Conservation (phyloP, 2,888 invertebrate species). For the Emmelina monodactyla region DNA sequence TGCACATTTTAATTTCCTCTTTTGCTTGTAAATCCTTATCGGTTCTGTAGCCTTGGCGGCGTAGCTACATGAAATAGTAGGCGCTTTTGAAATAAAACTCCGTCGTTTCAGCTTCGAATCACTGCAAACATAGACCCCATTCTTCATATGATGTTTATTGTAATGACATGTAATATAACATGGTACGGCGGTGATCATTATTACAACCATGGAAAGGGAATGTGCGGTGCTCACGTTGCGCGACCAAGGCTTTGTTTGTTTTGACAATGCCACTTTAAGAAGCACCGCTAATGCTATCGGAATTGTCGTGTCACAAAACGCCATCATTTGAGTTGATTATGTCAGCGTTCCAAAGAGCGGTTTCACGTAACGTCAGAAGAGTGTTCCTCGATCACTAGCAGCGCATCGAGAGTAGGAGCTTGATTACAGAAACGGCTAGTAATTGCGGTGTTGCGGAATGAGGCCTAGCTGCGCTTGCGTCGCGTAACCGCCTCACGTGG, state of each 20-base stretch:
- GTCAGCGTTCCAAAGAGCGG: constrained; percentile 47
- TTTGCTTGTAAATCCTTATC: no score
- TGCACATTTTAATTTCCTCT: no score
- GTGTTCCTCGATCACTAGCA: no score
- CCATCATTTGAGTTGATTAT: constrained; percentile 48
- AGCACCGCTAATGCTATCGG: constrained; percentile 36
- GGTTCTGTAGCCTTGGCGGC: no score
- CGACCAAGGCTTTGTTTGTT: constrained; percentile 46
- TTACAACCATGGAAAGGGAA: constrained; percentile 37
- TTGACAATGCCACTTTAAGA: constrained; percentile 37
- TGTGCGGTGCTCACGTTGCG: constrained; percentile 37
- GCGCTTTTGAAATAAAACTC: no score
- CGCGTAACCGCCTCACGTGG: constrained; percentile 47
- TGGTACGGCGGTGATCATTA: constrained; percentile 1
- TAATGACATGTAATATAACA: constrained; percentile 17
- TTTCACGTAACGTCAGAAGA: constrained; percentile 43
- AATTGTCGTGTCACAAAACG: constrained; percentile 43
- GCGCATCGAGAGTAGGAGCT: no score
- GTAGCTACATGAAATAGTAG: no score
- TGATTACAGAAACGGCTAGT: no score
- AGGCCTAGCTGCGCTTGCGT: constrained; percentile 25
- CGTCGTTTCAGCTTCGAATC: no score
- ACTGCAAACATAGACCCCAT: no score
- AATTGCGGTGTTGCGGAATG: constrained; percentile 5
- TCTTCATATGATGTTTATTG: no score